Conservation (phyloP, 2,888 invertebrate species). For the Philhelius pedissequus region DNA sequence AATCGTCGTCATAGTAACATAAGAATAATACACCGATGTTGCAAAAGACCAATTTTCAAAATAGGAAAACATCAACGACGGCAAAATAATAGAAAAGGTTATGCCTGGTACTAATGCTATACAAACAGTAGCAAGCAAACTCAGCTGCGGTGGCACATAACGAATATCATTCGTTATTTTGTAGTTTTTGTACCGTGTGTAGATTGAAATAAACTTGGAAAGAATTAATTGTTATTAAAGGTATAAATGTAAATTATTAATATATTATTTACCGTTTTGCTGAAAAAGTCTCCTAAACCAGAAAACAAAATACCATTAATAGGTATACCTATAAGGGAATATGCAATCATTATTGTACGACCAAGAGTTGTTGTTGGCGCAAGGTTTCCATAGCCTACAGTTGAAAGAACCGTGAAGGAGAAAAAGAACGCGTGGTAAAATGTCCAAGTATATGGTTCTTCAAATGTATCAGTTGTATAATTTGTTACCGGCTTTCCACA, state of each 20-base stretch:
- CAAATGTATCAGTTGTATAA: slow-evolving; percentile 82
- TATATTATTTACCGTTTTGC: slow-evolving; percentile 87
- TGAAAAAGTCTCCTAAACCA: slow-evolving; percentile 91
- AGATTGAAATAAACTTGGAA: slow-evolving; percentile 86
- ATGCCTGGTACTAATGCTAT: slow-evolving; percentile 94
- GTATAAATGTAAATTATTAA: too few relatives aligned
- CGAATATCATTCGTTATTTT: slow-evolving; percentile 82
- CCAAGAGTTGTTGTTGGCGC: slow-evolving; percentile 90
- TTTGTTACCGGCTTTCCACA: slow-evolving; percentile 87
- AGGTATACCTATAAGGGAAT: slow-evolving; percentile 87
- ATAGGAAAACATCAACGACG: slow-evolving; percentile 89
- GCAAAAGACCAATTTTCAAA: slow-evolving; percentile 93
- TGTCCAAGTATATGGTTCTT: slow-evolving; percentile 87
- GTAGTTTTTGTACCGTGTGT: slow-evolving; percentile 88
- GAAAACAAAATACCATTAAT: slow-evolving; percentile 83
- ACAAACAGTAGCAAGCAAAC: slow-evolving; percentile 88
- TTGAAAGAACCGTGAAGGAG: slow-evolving; percentile 93
- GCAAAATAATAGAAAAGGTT: slow-evolving; percentile 91
- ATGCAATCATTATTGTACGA: slow-evolving; percentile 91
- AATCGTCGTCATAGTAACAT: slow-evolving; percentile 92
- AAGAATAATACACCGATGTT: slow-evolving; percentile 91
- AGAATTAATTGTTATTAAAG: too few relatives aligned
- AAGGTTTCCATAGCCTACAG: slow-evolving; percentile 95
- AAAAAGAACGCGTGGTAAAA: slow-evolving; percentile 95
- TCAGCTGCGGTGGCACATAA: slow-evolving; percentile 84